Base-by-base conservation (phyloP, 2,888 invertebrate genomes). In the Latrodectus hesperus region DNA sequence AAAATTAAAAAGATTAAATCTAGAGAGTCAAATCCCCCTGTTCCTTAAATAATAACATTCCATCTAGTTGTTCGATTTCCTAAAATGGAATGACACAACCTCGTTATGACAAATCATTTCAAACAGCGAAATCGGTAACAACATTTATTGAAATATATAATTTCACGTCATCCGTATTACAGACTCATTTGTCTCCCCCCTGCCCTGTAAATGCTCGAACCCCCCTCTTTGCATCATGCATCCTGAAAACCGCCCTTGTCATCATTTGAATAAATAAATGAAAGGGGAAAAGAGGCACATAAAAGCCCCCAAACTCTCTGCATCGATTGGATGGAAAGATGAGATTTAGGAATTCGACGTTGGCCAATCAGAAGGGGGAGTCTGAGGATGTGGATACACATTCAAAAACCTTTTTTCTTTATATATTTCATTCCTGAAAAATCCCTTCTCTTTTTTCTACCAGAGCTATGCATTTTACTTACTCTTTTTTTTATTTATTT, bases 211-310 rank as follows among this genome's bases (percentile, higher is more conserved):
- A 55, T 55, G 55, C 55, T 68, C 68, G 38, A 53, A 26, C 65
- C 77, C 68, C 55, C 16, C 55, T 55, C 16, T 55, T 55, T 16
- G 55, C 55, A 55, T 55, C 16, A 12, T 55, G 12, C 55, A 14
- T 12, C 55, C 55, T 55, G 55, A 16, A 55, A 55, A 80, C 60
- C 80, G 22, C 52, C 71, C 70, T 68, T 75, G 86, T 77, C 80
- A 77, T 74, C 74, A 84, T 87, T 87, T 87, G 86, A 84, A 84
- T 84, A 79, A 84, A 84, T 84, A 84, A 84, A 72, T 71, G 84
- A 78, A 72, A 71, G 72, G n/a, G 84, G 55, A 78, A 64, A 52
- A 81, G 49, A 78, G 38, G 78, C 65, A 68, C 65, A 73, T 76
- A 81, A 81, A 81, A 85, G 79, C 80, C 52, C 52, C 52, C 51